Evolutionary conservation across 2,113 vertebrate genomes (phyloP), one percentile per base, ranked within the genome.

Genomic region (Colossoma macropomum): DNA sequence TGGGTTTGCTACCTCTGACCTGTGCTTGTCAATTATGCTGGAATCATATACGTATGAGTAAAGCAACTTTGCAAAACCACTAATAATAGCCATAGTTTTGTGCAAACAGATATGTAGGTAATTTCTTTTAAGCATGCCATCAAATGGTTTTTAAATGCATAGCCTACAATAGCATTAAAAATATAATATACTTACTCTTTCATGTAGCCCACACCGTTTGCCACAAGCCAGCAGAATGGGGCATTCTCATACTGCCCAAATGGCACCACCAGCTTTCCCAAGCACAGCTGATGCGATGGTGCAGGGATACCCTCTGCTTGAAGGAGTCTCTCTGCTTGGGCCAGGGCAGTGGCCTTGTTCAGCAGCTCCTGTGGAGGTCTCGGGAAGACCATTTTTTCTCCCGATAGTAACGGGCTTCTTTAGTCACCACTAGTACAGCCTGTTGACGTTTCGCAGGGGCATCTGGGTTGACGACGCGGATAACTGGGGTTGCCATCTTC

Each of bases 181-280:
- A 59, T 77, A 28, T 11, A 70, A 66, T 32, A 32, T 50, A 12
- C 84, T 66, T 77, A 82, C 84, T 77, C 41, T 23, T 77, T 81
- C 54, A 81, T 77, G 73, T 81, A 85, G 50, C 79, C 84, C 66
- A 78, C 56, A 63, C 65, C 68, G 23, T 85, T 82, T 32, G 23
- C 41, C 41, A 82, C 59, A 60, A 82, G 79, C 84, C 80, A 82
- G 59, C 56, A 65, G 48, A 82, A 78, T 21, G 66, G 16, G 3
- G 68, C 56, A 63, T 79, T n/a, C 1, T 34, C 12, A 23, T 84
- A 84, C 41, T 84, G 82, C 52, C 82, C 75, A 72, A 83, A 83
- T 25, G 75, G 65, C 52, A 77, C 10, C 54, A 78, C 65, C 66
- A 83, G 34, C 7, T 7, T n/a, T n/a, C n/a, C n/a, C n/a, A n/a